A percentile compares a stretch with the other conserved stretches of the same genome.
These are phyloP conservation scores for Sarcophaga carnaria DNA, from an alignment of 2,888 invertebrate species.

Conservation along the genomic window DNA sequence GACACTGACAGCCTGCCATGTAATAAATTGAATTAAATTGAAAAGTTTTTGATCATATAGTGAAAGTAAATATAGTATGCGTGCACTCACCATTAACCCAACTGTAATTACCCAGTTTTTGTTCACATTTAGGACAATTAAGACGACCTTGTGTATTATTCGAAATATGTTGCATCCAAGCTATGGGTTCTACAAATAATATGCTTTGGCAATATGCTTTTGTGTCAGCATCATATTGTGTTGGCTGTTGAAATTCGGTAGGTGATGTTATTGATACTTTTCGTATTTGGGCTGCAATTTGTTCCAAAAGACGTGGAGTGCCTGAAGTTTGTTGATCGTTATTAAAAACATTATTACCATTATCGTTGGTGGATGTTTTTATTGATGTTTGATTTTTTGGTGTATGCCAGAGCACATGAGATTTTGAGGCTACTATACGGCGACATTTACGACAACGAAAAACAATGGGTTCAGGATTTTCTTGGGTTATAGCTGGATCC, in stretches of 20 bases:
- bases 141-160: constrained; percentile 90
- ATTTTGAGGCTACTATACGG: constrained; percentile 90
- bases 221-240: constrained; percentile 13
- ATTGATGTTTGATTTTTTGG: constrained; percentile 42
- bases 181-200: constrained; percentile 93
- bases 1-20: constrained; percentile 89
- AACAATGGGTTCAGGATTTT: constrained; percentile 90
- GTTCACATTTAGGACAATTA: constrained; percentile 91
- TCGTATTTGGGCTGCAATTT: constrained; percentile 77
- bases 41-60: background rate
- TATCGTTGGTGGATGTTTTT: constrained; percentile 28
- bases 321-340: constrained; percentile 41
- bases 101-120: constrained; percentile 94
- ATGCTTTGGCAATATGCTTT: constrained; percentile 85
- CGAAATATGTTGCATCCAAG: constrained; percentile 92
- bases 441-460: constrained; percentile 93
- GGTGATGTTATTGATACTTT: constrained; percentile 73
- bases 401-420: constrained; percentile 88
- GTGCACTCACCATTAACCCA: constrained; percentile 90
- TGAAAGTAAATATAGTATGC: background rate
- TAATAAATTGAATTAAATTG: background rate
- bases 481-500: constrained; percentile 60
- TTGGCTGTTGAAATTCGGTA: constrained; percentile 17
- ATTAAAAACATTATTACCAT: constrained; percentile 39
- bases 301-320: constrained; percentile 75